phyloP scores from a whole-genome alignment of 2,797 vertebrate genomes.

The Emys orbicularis region DNA sequence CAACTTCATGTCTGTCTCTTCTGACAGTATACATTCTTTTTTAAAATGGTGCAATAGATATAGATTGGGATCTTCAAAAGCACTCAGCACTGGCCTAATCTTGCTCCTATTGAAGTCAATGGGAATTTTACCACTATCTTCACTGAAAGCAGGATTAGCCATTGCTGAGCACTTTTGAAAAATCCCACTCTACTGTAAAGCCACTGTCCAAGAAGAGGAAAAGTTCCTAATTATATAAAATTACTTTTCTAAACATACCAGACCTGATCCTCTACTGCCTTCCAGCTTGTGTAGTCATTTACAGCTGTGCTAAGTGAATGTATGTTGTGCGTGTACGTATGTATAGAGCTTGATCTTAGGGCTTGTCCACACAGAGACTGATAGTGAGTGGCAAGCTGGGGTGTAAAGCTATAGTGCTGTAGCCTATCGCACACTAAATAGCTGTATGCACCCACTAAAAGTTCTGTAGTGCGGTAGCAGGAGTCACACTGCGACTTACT shows the following conservation, averaged over 20 bases:
- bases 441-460: background rate
- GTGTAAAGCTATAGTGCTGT: background rate
- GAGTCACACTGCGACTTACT: background rate
- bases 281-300: background rate
- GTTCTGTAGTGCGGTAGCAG: background rate
- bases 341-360: background rate
- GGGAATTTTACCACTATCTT: background rate
- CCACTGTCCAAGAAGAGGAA: background rate
- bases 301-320: background rate
- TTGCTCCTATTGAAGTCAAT: background rate
- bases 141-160: background rate
- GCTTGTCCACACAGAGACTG: background rate
- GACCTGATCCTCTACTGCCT: background rate
- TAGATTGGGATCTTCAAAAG: background rate
- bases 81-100: background rate
- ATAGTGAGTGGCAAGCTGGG: background rate
- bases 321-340: rapidly evolving
- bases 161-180: background rate
- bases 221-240: background rate
- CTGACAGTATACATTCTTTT: background rate
- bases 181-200: background rate
- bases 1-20: background rate
- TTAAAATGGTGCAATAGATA: background rate
- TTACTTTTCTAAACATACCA: background rate
- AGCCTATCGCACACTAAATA: background rate